These are phyloP conservation scores for Suricata suricatta DNA, from an alignment of 2,113 vertebrate genomes.

Conservation along the genomic window DNA sequence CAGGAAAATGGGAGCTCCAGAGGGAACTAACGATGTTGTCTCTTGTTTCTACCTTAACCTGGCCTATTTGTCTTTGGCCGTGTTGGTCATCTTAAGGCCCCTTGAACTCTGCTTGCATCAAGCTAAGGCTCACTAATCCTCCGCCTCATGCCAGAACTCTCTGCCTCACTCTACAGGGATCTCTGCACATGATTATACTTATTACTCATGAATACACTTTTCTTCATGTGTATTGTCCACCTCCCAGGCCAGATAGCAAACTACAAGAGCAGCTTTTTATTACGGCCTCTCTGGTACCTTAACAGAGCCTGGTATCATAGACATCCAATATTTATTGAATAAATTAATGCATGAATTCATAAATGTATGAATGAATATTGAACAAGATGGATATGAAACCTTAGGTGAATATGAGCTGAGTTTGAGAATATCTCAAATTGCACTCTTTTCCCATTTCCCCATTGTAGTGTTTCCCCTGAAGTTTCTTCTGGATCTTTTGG, in stretches of 20 bases:
- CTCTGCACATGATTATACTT: not conserved
- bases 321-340: not conserved
- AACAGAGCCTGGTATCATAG: not conserved
- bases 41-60: not conserved
- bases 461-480: not conserved
- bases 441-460: not conserved
- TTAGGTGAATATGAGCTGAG: not conserved
- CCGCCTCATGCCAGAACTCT: not conserved
- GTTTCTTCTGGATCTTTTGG: slow-evolving; percentile 18
- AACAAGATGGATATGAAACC: not conserved
- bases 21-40: not conserved
- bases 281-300: not conserved
- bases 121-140: not conserved
- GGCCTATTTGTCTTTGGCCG: not conserved
- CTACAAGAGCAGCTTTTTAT: not conserved
- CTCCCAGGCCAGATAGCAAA: not conserved
- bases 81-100: not conserved
- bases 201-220: not conserved
- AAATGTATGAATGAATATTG: not conserved
- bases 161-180: not conserved
- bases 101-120: not conserved
- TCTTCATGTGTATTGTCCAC: not conserved
- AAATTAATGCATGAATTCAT: not conserved
- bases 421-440: not conserved
- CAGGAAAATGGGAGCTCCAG: not conserved